phyloP scores from a whole-genome alignment of 2,888 invertebrate species.

The Dascillus cervinus region DNA sequence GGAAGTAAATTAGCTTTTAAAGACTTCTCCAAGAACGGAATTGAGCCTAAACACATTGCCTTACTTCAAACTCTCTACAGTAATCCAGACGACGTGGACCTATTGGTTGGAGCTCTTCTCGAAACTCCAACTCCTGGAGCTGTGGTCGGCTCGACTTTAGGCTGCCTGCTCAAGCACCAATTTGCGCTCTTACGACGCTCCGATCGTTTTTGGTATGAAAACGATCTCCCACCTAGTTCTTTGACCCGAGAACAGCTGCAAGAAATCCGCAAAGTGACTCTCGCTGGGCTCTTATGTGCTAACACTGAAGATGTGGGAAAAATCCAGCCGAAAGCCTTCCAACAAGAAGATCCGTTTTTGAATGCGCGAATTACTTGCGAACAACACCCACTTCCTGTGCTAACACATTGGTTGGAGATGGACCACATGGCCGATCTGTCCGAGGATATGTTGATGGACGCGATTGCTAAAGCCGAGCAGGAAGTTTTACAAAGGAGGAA shows the following conservation, averaged over 20 bases:
- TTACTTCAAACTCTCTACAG: constrained; percentile 62
- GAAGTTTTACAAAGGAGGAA: constrained; percentile 67
- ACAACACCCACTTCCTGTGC: constrained; percentile 60
- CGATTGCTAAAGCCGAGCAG: constrained; percentile 70
- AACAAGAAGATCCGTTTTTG: constrained; percentile 78
- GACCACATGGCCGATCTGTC: constrained; percentile 59
- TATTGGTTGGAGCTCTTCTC: constrained; percentile 74
- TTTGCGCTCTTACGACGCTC: constrained; percentile 75
- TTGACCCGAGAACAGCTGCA: constrained; percentile 68
- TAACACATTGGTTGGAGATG: constrained; percentile 65
- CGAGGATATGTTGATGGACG: constrained; percentile 64
- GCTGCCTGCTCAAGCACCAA: constrained; percentile 78
- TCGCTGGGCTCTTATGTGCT: constrained; percentile 73
- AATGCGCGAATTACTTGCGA: constrained; percentile 68
- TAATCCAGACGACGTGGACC: constrained; percentile 70
- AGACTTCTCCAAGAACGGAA: constrained; percentile 51
- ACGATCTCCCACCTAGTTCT: constrained; percentile 83
- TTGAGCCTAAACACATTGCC: constrained; percentile 51
- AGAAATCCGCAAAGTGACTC: constrained; percentile 70
- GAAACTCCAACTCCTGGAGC: constrained; percentile 75
- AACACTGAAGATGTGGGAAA: constrained; percentile 60
- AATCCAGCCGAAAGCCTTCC: constrained; percentile 81
- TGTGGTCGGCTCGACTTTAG: constrained; percentile 79
- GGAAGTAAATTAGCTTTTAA: constrained; percentile 46
- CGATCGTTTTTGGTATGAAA: constrained; percentile 94